Evolutionary conservation across 2,113 vertebrate species (phyloP).

Genomic region (Perca flavescens): DNA sequence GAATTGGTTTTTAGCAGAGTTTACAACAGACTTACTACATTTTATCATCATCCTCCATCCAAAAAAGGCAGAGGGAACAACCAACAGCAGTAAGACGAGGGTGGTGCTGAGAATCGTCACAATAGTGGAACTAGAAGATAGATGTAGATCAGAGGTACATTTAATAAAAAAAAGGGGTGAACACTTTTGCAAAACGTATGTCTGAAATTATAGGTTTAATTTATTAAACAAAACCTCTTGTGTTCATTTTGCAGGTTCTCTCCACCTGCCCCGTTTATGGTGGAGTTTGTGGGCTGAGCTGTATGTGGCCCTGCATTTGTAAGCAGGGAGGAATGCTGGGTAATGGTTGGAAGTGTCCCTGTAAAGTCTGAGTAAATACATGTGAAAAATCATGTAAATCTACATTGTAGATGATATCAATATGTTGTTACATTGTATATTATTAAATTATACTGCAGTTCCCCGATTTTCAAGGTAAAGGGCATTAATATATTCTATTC

Average conservation of each 20-base stretch:
- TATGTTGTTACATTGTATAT: background rate
- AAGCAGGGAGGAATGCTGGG: background rate
- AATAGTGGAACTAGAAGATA: background rate
- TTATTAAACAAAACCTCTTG: background rate
- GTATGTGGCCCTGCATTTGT: background rate
- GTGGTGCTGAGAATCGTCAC: background rate
- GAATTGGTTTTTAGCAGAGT: background rate
- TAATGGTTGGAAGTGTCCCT: background rate
- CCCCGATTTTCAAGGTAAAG: background rate
- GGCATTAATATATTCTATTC: background rate
- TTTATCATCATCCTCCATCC: constrained; percentile 6
- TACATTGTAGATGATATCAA: background rate
- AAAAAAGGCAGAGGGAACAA: constrained; percentile 4
- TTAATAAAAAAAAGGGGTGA: background rate
- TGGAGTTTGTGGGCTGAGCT: background rate
- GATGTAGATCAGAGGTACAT: background rate
- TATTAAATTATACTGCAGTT: background rate
- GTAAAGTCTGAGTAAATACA: background rate
- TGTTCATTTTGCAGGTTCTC: constrained; percentile 1
- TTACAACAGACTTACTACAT: constrained; percentile 21
- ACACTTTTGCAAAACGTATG: background rate
- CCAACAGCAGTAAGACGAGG: background rate
- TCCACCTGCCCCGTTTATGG: background rate
- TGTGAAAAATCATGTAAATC: background rate
- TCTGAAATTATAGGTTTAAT: background rate